Evolutionary conservation across 2,797 vertebrate species (phyloP), one percentile per base, ranked within the genome.

Genomic region (Rhynchonycteris naso): DNA sequence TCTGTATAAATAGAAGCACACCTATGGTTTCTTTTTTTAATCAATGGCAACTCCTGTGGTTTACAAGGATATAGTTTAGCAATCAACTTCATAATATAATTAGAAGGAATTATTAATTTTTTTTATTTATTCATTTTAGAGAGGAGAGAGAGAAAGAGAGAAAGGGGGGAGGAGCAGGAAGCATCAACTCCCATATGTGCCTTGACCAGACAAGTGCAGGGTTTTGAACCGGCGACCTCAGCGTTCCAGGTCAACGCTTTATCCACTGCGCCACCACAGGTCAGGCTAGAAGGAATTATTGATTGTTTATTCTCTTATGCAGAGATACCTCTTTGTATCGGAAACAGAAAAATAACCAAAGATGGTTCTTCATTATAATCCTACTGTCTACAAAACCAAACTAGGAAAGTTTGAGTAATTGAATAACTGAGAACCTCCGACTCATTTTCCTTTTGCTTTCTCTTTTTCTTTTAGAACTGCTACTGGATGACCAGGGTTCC

Each of bases 391-490:
- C 83, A 86, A 83, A 96, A 76, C 69, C 80, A 94, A 69, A 75
- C 76, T 58, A 81, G 54, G 38, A 80, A 92, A 95, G 21, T 84
- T 26, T 80, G 71, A 91, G 50, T 95, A 74, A 82, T 80, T 90
- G 22, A 88, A 11, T 92, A 3, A 30, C 26, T 47, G 71, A 91
- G 66, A 78, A 79, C 75, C 88, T 72, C 90, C 15, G 80, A 85
- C 68, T 94, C 35, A 94, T 96, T 95, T 96, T 79, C 79, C 54
- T 96, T 95, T 88, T 84, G 66, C 97, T 93, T 96, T 94, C 43
- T 74, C 1, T 96, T 97, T 97, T 84, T 85, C 88, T 93, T 93
- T 91, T 95, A 98, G 98, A 88, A 96, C 88, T 97, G 90, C 96
- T 91, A 76, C 95, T 96, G 96, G 93, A 97, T 97, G 97, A 97